These are phyloP conservation scores for Prionailurus viverrinus DNA, from an alignment of 2,113 vertebrate species.

Conservation along the genomic window DNA sequence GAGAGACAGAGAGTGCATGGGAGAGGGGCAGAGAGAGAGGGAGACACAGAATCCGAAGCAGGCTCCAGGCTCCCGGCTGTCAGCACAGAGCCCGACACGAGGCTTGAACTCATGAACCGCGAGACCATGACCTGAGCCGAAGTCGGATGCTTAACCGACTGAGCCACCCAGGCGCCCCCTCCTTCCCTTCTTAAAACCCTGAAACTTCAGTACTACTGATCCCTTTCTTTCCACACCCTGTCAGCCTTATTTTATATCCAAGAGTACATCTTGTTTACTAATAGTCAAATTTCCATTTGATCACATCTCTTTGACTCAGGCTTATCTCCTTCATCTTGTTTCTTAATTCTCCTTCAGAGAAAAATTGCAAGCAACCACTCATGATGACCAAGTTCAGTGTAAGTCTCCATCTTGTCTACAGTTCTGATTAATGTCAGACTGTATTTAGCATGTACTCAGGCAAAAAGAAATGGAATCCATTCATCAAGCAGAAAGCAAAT, in stretches of 20 bases:
- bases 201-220: background rate
- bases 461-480: background rate
- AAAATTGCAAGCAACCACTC: background rate
- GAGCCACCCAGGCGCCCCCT: too few species aligned
- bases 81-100: too few species aligned
- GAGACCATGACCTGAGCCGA: too few species aligned
- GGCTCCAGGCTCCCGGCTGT: too few species aligned
- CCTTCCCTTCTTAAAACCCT: background rate
- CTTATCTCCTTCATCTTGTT: background rate
- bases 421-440: background rate
- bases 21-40: too few species aligned
- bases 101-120: too few species aligned
- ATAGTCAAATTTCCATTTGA: background rate
- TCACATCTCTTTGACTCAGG: background rate
- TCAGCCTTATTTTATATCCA: background rate
- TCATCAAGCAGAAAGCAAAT: constrained; percentile 19
- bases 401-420: background rate
- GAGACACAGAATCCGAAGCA: too few species aligned
- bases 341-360: background rate
- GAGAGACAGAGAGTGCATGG: too few species aligned
- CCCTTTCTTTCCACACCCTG: background rate
- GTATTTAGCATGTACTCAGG: background rate
- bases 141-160: too few species aligned
- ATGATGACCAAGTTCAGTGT: background rate
- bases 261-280: background rate